phyloP scores from a whole-genome alignment of 2,113 vertebrate genomes.

The Leptosomus discolor region DNA sequence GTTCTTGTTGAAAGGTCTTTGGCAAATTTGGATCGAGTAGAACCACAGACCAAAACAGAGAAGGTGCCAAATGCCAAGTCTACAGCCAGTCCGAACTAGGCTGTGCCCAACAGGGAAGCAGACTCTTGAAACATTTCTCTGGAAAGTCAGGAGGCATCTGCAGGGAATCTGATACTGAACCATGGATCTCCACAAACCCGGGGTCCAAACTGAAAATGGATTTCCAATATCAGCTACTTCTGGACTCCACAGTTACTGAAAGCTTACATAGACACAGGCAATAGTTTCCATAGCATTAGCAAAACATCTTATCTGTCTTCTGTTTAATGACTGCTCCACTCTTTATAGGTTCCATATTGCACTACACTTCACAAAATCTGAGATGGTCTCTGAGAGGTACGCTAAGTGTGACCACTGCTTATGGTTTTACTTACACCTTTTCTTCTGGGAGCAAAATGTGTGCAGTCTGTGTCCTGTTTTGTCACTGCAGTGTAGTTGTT shows the following conservation, averaged over 20 bases:
- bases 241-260: neutral
- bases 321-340: neutral
- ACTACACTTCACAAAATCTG: neutral
- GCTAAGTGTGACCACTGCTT: neutral
- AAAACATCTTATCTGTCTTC: neutral
- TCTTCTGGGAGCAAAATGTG: neutral
- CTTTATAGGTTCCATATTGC: neutral
- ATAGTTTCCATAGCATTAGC: neutral
- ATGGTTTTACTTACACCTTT: neutral
- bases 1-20: neutral
- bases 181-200: neutral
- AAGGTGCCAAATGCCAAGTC: neutral
- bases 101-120: neutral
- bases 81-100: neutral
- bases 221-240: neutral
- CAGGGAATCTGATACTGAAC: neutral
- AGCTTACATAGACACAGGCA: neutral
- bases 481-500: neutral
- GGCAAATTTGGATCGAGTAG: neutral
- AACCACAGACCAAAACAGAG: neutral
- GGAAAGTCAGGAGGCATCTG: neutral
- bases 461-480: neutral
- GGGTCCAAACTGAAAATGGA: neutral
- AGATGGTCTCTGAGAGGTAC: neutral
- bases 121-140: neutral